Base-by-base conservation (phyloP, 2,113 vertebrate genomes). In the Ptychochromis oligacanthus region DNA sequence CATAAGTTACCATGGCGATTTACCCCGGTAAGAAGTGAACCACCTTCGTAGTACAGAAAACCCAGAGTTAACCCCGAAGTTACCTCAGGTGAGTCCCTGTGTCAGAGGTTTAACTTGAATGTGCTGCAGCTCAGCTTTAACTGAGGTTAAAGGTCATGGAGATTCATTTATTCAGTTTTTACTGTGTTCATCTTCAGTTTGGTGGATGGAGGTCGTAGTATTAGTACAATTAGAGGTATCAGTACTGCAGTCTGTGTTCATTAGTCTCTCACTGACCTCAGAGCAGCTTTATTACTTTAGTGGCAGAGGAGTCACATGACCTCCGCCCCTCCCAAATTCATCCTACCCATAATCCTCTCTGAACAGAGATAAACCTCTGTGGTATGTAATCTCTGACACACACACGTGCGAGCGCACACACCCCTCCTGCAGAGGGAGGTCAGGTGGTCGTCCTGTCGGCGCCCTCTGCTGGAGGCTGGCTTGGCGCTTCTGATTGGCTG, bases 301-400 rank as follows among this genome's bases (percentile, higher is more conserved):
- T 65, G 62, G n/a, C 60, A 62, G n/a, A 65, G 38, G 24, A 70
- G 43, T 52, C 65, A 70, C 65, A 52, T 70, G 65, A 70, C 24
- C 24, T 28, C 64, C 8, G 2, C 40, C 15, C 14, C 64, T 70
- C 43, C 26, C 43, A 52, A 24, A 70, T 20, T 18, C 24, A 52
- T 20, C 65, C 65, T 70, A 52, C 43, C 65, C 65, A 70, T 31
- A 70, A 70, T 70, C 65, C 65, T 70, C 17, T 70, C 65, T 52
- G 65, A 70, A 24, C 28, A 26, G 15, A 52, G 43, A 70, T 70
- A 52, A 70, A 52, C 43, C 24, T 70, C 24, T 13, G 43, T 52
- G 24, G 38, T 22, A 67, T 46, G 64, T 67, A 46, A 24, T 1
- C 36, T 36, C 46, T 6, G 5, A 17, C 15, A 49, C 46, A 49